Conservation (phyloP, 2,888 invertebrate species). For the Cactoblastis cactorum region DNA sequence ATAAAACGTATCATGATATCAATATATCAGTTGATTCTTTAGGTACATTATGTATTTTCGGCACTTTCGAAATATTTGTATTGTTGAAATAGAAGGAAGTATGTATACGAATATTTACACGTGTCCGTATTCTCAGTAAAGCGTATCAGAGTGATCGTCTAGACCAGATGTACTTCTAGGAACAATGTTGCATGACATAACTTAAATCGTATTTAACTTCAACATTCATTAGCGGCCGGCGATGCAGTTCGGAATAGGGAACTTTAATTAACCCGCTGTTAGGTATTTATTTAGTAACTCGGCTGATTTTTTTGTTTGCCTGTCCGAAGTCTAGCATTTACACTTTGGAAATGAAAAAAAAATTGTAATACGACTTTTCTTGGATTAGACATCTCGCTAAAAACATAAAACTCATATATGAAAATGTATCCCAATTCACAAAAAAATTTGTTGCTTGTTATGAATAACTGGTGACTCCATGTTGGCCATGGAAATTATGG, state of each 20-base stretch:
- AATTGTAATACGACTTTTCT: neutral
- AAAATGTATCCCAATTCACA: neutral
- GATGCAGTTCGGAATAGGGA: neutral
- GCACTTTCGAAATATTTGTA: no score
- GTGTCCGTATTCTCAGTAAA: constrained; percentile 38
- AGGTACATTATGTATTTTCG: no score
- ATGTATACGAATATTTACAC: constrained; percentile 44
- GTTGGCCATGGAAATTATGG: constrained; percentile 27
- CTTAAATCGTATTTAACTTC: constrained; percentile 34
- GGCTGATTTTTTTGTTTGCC: neutral
- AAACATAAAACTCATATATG: neutral
- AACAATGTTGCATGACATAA: constrained; percentile 40
- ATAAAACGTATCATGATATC: no score
- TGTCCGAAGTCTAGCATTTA: neutral
- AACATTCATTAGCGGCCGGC: constrained; percentile 31
- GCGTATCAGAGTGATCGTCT: constrained; percentile 37
- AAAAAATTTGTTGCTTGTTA: neutral
- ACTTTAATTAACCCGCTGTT: neutral
- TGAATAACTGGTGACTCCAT: neutral
- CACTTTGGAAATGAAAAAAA: neutral
- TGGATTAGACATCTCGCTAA: no score
- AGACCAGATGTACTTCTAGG: constrained; percentile 46
- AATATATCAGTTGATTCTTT: no score
- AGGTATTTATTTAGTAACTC: neutral
- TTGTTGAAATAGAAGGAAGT: constrained; percentile 22